Conservation (phyloP, 2,113 vertebrate species). For the Emydocephalus ijimae region DNA sequence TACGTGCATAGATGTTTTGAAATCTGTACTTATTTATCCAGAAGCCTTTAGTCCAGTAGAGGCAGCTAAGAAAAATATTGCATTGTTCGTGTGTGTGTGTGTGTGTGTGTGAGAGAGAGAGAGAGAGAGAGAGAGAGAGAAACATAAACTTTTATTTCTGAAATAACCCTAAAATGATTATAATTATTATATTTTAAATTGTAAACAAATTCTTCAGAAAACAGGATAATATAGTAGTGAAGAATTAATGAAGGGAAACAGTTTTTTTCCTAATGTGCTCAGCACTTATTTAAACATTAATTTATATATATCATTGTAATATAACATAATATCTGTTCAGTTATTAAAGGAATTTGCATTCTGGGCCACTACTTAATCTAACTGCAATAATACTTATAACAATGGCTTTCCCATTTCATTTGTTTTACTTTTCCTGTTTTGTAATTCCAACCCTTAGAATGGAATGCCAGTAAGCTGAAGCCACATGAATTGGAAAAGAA, state of each 20-base stretch:
- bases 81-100: fast-evolving
- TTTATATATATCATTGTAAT: not conserved
- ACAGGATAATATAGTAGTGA: conserved; percentile 11
- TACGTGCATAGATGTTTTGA: not conserved
- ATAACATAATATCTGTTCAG: not conserved
- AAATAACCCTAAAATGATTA: not conserved
- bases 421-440: conserved; percentile 1
- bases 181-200: not conserved
- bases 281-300: not conserved
- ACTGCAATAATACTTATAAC: not conserved
- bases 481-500: conserved; percentile 47
- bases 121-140: not conserved
- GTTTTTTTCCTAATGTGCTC: not conserved
- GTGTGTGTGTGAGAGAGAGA: not conserved
- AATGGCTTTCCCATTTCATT: not conserved
- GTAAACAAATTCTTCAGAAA: not conserved
- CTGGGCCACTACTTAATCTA: conserved; percentile 5
- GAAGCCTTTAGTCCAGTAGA: not conserved
- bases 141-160: conserved; percentile 21
- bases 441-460: conserved; percentile 15
- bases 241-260: conserved; percentile 2
- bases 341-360: not conserved
- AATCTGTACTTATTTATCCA: not conserved
- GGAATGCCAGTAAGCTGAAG: conserved; percentile 39
- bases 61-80: not conserved